Evolutionary conservation across 2,888 invertebrate species (phyloP).

Genomic region (Tinea pellionella): DNA sequence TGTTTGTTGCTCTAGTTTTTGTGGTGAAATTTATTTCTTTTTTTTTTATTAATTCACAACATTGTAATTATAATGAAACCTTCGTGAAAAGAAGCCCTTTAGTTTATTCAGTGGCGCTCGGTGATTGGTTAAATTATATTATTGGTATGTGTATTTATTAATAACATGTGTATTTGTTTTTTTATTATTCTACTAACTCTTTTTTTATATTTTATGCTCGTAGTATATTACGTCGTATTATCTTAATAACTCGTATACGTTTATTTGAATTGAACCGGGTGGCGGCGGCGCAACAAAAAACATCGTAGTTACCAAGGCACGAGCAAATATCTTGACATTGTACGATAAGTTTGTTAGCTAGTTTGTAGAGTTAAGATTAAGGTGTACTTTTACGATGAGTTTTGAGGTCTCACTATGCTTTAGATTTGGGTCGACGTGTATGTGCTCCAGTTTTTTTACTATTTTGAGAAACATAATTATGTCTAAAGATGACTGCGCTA

Average conservation of each 20-base stretch:
- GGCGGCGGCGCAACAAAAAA: no score
- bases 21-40: no score
- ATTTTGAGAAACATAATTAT: not conserved
- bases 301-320: no score
- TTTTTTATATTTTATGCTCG: no score
- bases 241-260: no score
- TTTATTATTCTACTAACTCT: not conserved
- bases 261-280: no score
- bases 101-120: not conserved
- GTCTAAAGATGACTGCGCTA: no score
- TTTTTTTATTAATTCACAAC: not conserved
- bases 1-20: conserved; percentile 22
- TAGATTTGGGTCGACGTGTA: not conserved
- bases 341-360: no score
- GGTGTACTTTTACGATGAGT: not conserved
- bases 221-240: no score
- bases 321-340: no score
- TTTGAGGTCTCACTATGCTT: not conserved
- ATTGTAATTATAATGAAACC: not conserved
- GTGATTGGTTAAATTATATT: not conserved
- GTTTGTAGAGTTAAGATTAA: no score
- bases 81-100: not conserved
- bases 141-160: not conserved
- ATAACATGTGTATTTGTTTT: not conserved
- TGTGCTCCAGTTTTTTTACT: not conserved